A percentile compares a stretch with the other conserved stretches of the same genome.
These are phyloP conservation scores for Pomacea maculata DNA, from an alignment of 1,140 invertebrate species.

Conservation along the genomic window DNA sequence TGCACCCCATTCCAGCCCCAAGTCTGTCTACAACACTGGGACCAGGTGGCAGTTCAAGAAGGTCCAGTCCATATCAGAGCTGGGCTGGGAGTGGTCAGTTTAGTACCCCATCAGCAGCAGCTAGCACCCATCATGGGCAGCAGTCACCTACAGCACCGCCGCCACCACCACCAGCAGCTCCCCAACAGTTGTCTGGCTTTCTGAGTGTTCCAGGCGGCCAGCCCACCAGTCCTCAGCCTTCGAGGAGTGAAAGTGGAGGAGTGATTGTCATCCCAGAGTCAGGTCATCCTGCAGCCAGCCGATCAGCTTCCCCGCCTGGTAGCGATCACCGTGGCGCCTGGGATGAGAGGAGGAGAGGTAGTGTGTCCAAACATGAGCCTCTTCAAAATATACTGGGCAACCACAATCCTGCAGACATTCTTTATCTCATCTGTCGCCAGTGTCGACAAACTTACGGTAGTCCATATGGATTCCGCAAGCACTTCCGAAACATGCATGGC, in stretches of 20 bases:
- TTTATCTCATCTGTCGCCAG: constrained; percentile 58
- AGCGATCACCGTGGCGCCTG: not conserved
- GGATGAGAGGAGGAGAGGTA: constrained; percentile 26
- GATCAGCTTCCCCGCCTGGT: constrained; percentile 19
- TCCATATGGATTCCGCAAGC: constrained; percentile 60
- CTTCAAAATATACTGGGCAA: constrained; percentile 59
- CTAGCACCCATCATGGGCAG: constrained; percentile 1
- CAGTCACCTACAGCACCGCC: constrained; percentile 15
- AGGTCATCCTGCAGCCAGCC: not conserved
- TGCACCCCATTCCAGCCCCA: constrained; percentile 21
- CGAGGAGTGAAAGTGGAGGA: constrained; percentile 1
- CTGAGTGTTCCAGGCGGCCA: not conserved
- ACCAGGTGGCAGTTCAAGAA: not conserved
- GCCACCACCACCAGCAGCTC: constrained; percentile 4
- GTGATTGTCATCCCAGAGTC: too few relatives aligned
- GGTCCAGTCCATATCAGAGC: constrained; percentile 20
- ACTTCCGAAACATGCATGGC: constrained; percentile 60
- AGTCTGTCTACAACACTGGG: constrained; percentile 24
- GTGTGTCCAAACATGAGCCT: constrained; percentile 56
- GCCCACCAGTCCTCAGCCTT: not conserved
- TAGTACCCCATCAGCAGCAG: constrained; percentile 7
- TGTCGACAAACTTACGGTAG: constrained; percentile 62
- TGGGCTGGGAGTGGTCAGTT: constrained; percentile 1
- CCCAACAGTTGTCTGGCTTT: not conserved
- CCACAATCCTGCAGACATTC: constrained; percentile 54